phyloP scores from a whole-genome alignment of 2,797 vertebrate species.

The Octomys mimax region DNA sequence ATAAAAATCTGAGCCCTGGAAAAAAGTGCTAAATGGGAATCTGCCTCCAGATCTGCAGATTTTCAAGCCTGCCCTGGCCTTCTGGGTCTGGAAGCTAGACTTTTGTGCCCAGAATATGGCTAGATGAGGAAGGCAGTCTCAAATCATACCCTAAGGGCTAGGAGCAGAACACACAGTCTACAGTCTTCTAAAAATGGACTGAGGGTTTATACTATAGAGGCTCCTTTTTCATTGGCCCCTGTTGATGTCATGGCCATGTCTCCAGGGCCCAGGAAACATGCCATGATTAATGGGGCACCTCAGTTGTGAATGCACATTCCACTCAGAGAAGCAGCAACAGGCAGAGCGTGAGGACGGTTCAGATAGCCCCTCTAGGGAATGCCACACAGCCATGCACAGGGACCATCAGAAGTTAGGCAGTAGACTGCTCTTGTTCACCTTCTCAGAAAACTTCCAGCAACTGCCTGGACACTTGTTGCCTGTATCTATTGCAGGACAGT shows the following conservation, averaged over 20 bases:
- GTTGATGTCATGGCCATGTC: slow-evolving; percentile 80
- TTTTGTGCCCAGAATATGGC: slow-evolving; percentile 71
- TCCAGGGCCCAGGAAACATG: slow-evolving; percentile 82
- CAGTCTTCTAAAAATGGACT: slow-evolving; percentile 61
- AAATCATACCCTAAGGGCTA: slow-evolving; percentile 73
- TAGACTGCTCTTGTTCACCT: slow-evolving; percentile 48
- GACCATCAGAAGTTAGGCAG: slow-evolving; percentile 57
- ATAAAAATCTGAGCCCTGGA: slow-evolving; percentile 74
- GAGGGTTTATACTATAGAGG: neutral
- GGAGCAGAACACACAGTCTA: slow-evolving; percentile 74
- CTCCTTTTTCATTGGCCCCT: slow-evolving; percentile 72
- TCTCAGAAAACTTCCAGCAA: slow-evolving; percentile 43
- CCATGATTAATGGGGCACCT: slow-evolving; percentile 78
- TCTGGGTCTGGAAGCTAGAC: slow-evolving; percentile 65
- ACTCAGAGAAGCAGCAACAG: slow-evolving; percentile 65
- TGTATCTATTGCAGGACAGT: neutral
- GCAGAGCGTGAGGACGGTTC: slow-evolving; percentile 50
- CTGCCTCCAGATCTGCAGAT: slow-evolving; percentile 69
- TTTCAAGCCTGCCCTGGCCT: slow-evolving; percentile 67
- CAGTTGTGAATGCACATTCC: slow-evolving; percentile 77
- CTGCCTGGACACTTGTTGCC: neutral
- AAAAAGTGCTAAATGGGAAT: slow-evolving; percentile 76
- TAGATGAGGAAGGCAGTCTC: slow-evolving; percentile 66
- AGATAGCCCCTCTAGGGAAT: slow-evolving; percentile 53
- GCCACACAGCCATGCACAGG: slow-evolving; percentile 40